These are phyloP conservation scores for Halotydeus destructor DNA, from an alignment of 1,140 invertebrate genomes.

Conservation along the genomic window DNA sequence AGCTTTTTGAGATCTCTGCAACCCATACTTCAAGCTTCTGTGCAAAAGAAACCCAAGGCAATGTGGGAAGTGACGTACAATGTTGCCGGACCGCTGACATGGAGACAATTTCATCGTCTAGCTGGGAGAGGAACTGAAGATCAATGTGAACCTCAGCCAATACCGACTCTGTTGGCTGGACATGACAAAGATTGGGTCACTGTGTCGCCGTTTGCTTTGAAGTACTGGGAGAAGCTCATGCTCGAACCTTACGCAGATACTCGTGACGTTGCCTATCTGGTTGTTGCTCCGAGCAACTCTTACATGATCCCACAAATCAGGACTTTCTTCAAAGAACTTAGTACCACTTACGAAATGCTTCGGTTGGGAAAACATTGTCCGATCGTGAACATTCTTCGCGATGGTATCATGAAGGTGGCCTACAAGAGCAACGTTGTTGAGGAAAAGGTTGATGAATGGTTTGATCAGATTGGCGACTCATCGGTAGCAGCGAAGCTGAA, in stretches of 20 bases:
- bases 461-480: conserved; percentile 42
- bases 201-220: conserved; percentile 70
- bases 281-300: conserved; percentile 77
- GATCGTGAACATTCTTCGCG: conserved; percentile 16
- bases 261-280: conserved; percentile 79
- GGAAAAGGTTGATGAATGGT: conserved; percentile 72
- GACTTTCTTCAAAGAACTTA: conserved; percentile 76
- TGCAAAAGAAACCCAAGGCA: conserved; percentile 25
- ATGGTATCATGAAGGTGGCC: conserved; percentile 64
- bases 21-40: conserved; percentile 78
- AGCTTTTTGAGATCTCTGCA: conserved; percentile 71
- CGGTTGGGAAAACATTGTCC: conserved; percentile 18
- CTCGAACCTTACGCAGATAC: conserved; percentile 81
- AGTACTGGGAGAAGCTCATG: conserved; percentile 81
- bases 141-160: conserved; percentile 84
- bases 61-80: conserved; percentile 19
- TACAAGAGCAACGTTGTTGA: conserved; percentile 39
- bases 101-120: conserved; percentile 85
- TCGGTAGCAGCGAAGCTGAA: conserved; percentile 54
- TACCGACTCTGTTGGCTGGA: conserved; percentile 75
- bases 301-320: conserved; percentile 51
- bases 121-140: conserved; percentile 80
- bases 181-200: conserved; percentile 87
- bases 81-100: conserved; percentile 40
- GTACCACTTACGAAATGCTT: conserved; percentile 63